These are phyloP conservation scores for Erebia ligea DNA, from an alignment of 2,888 invertebrate genomes.

Conservation along the genomic window DNA sequence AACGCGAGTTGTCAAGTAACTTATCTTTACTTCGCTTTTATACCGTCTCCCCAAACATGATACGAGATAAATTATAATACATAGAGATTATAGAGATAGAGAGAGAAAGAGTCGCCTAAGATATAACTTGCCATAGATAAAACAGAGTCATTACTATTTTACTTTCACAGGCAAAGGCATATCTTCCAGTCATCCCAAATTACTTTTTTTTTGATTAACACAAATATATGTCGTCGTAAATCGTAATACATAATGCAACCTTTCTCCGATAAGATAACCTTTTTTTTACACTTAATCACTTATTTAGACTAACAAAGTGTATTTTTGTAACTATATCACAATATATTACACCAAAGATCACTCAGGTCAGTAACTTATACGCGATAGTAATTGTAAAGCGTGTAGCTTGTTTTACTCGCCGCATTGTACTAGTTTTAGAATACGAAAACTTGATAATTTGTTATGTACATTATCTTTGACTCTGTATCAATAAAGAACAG, in stretches of 20 bases:
- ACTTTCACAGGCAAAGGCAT: background rate
- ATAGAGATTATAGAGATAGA: background rate
- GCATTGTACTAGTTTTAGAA: conserved; percentile 48
- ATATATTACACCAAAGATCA: conserved; percentile 29
- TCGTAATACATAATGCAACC: conserved; percentile 28
- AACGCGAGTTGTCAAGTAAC: background rate
- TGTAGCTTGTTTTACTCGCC: conserved; percentile 43
- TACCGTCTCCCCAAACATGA: background rate
- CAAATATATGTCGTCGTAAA: conserved; percentile 6
- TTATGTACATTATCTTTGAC: conserved; percentile 45
- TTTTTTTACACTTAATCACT: background rate
- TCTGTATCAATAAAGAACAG: conserved; percentile 42
- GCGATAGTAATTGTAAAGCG: conserved; percentile 38
- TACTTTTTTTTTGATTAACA: background rate
- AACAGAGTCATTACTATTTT: background rate
- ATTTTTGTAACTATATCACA: conserved; percentile 12
- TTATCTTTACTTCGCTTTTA: background rate
- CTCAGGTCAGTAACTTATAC: conserved; percentile 26
- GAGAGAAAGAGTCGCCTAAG: background rate
- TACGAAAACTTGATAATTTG: conserved; percentile 47
- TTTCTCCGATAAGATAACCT: background rate
- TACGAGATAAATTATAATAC: conserved; percentile 3
- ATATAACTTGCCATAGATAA: background rate
- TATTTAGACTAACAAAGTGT: conserved; percentile 16
- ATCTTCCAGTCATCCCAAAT: background rate